Evolutionary conservation across 2,113 vertebrate genomes (phyloP).

Genomic region (Platycercus adscitus): DNA sequence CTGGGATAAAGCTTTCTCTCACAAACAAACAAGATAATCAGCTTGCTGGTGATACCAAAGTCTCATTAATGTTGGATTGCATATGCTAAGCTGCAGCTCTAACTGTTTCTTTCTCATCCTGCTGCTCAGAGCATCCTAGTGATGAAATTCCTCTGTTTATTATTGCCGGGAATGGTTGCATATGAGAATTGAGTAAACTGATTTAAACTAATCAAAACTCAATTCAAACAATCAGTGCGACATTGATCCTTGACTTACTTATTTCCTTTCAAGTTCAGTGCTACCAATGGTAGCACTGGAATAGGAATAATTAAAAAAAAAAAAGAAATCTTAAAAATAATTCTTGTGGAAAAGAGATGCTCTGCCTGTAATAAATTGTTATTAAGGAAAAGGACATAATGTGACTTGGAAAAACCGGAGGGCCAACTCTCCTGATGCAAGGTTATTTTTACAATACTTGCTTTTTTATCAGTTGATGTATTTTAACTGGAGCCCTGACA

Average conservation of each 20-base stretch:
- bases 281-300: neutral
- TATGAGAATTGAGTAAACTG: neutral
- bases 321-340: neutral
- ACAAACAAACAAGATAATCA: neutral
- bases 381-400: neutral
- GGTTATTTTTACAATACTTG: conserved; percentile 76
- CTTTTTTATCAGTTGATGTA: conserved; percentile 76
- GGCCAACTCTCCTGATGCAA: conserved; percentile 62
- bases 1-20: neutral
- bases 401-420: neutral
- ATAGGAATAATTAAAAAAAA: neutral
- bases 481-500: conserved; percentile 75
- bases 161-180: neutral
- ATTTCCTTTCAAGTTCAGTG: neutral
- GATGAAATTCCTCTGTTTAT: neutral
- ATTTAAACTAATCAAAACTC: conserved; percentile 48
- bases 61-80: neutral
- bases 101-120: neutral
- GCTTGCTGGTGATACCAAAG: neutral
- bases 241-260: neutral
- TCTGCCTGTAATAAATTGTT: neutral
- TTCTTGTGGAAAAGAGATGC: neutral
- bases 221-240: neutral
- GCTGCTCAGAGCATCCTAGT: neutral
- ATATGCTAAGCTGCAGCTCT: neutral